phyloP scores from a whole-genome alignment of 2,797 vertebrate genomes.

The Sebastes vulpes region DNA sequence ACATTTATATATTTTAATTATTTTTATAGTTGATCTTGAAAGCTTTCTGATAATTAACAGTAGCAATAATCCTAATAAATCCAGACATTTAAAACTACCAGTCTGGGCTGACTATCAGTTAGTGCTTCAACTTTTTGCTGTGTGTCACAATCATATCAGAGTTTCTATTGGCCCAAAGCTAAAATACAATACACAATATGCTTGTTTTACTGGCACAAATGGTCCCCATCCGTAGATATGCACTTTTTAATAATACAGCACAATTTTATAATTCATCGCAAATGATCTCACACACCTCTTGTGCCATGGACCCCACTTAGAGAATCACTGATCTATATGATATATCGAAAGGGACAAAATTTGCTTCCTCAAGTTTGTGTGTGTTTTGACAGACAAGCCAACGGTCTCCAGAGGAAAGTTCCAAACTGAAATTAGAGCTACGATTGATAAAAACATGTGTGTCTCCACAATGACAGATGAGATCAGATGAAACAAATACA shows the following conservation, averaged over 20 bases:
- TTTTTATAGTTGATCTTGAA: accelerated
- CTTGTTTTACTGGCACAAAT: accelerated
- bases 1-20: neutral
- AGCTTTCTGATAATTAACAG: neutral
- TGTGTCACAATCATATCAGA: too few species aligned
- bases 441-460: constrained; percentile 11
- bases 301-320: neutral
- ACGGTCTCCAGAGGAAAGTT: neutral
- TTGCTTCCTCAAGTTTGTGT: neutral
- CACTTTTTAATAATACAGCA: neutral
- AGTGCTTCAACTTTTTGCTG: neutral
- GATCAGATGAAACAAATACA: constrained; percentile 53
- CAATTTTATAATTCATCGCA: neutral
- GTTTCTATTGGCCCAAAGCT: neutral
- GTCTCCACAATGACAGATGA: constrained; percentile 29
- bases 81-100: neutral
- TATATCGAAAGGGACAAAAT: neutral
- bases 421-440: constrained; percentile 9
- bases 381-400: neutral
- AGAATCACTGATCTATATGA: neutral
- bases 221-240: neutral
- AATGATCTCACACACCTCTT: neutral
- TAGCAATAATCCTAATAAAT: neutral
- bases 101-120: neutral
- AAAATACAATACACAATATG: neutral